Evolutionary conservation across 2,113 vertebrate species (phyloP).

Genomic region (Protomyctophum bolini): DNA sequence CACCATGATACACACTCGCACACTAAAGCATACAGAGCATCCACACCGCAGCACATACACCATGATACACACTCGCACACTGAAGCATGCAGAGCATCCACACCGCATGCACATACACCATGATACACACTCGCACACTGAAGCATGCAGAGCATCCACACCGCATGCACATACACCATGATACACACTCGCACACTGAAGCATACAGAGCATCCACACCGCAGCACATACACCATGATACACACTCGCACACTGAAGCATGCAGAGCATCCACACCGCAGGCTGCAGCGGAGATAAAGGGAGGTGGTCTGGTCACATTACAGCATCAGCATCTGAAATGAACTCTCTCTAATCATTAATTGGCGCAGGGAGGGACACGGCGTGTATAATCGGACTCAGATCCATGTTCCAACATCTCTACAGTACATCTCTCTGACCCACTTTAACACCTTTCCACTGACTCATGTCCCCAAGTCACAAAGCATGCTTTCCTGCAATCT

Average conservation of each 20-base stretch:
- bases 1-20: not conserved
- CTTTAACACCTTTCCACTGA: not conserved
- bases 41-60: not conserved
- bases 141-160: not conserved
- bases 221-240: not conserved
- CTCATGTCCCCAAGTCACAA: not conserved
- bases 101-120: constrained; percentile 3
- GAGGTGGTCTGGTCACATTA: constrained; percentile 39
- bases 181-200: constrained; percentile 9
- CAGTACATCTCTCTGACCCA: not conserved
- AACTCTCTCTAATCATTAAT: constrained; percentile 33
- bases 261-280: not conserved
- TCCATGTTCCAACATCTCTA: not conserved
- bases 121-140: constrained; percentile 7
- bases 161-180: constrained; percentile 15
- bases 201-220: not conserved
- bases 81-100: not conserved
- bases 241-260: constrained; percentile 2
- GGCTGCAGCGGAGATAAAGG: constrained; percentile 31
- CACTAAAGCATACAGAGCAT: not conserved
- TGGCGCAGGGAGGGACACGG: constrained; percentile 14
- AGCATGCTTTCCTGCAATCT: constrained; percentile 7
- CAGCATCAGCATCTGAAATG: constrained; percentile 43
- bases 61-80: constrained; percentile 10
- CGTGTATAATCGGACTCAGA: constrained; percentile 31